Percentiles rank a stretch among this genome's conserved stretches.
These are phyloP conservation scores for Panthera leo DNA, from an alignment of 2,113 vertebrate species.

Conservation along the genomic window DNA sequence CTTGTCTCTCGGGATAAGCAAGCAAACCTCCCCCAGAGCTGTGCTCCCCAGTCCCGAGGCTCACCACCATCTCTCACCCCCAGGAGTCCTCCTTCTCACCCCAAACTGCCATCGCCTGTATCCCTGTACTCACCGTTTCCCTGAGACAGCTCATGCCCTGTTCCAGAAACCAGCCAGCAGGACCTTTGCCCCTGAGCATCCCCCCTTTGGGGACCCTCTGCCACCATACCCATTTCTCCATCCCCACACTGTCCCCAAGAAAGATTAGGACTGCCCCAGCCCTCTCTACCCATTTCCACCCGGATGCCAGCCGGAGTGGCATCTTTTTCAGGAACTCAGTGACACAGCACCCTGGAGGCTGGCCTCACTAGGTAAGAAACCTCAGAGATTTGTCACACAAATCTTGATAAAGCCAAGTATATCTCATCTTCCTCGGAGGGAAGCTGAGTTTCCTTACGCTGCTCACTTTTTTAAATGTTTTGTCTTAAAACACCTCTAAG, in stretches of 20 bases:
- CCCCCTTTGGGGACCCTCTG: not conserved
- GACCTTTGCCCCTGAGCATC: not conserved
- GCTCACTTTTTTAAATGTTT: not conserved
- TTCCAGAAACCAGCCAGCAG: not conserved
- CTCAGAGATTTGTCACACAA: not conserved
- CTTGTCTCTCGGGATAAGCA: not conserved
- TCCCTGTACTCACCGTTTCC: not conserved
- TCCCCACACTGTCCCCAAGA: not conserved
- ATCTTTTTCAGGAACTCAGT: not conserved
- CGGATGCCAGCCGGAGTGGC: not conserved
- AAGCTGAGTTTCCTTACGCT: not conserved
- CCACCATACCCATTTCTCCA: not conserved
- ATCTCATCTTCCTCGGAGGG: not conserved
- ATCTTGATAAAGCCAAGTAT: not conserved
- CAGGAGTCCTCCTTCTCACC: not conserved
- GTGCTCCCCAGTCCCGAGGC: not conserved
- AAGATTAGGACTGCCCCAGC: not conserved
- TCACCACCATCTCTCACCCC: rapidly evolving
- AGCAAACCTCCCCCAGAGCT: not conserved
- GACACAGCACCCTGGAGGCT: not conserved
- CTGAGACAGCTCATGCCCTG: not conserved
- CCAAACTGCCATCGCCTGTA: rapidly evolving
- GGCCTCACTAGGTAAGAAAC: not conserved
- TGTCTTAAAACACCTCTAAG: not conserved
- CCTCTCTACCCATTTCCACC: not conserved